A percentile compares a stretch with the other conserved stretches of the same genome.
Evolutionary conservation across 1,140 invertebrate species (phyloP).

Genomic region (Elysia chlorotica): DNA sequence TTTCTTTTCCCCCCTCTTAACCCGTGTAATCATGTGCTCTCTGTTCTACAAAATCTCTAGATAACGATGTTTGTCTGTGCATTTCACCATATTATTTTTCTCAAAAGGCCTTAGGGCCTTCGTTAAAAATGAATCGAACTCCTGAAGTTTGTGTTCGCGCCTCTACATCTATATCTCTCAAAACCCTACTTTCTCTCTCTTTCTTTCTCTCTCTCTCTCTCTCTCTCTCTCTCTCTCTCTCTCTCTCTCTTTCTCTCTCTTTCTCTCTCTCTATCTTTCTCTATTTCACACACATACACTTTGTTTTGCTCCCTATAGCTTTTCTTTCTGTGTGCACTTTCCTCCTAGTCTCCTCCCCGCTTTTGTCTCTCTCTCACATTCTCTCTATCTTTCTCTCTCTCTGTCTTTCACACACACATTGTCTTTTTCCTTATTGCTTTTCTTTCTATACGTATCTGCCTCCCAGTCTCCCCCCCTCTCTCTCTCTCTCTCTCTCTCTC

Average conservation of each 20-base stretch:
- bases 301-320: neutral
- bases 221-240: neutral
- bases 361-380: neutral
- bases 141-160: too few species aligned
- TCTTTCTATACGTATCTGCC: too few species aligned
- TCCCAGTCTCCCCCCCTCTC: neutral
- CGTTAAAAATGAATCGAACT: too few species aligned
- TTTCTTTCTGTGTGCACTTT: neutral
- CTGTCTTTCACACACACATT: neutral
- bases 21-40: too few species aligned
- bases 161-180: too few species aligned
- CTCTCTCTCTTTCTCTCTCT: neutral
- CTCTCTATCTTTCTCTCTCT: conserved; percentile 3
- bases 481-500: conserved; percentile 2
- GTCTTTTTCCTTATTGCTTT: neutral
- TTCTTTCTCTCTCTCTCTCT: conserved; percentile 7
- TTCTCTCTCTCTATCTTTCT: conserved; percentile 2
- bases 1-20: too few species aligned
- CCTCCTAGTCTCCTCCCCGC: neutral
- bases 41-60: too few species aligned
- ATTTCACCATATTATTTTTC: too few species aligned
- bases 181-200: too few species aligned
- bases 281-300: too few species aligned
- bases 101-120: too few species aligned
- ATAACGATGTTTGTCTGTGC: too few species aligned